A percentile compares a stretch with the other conserved stretches of the same genome.
These are phyloP conservation scores for Ophthalmolycus amberensis DNA, from an alignment of 2,113 vertebrate genomes.

Conservation along the genomic window DNA sequence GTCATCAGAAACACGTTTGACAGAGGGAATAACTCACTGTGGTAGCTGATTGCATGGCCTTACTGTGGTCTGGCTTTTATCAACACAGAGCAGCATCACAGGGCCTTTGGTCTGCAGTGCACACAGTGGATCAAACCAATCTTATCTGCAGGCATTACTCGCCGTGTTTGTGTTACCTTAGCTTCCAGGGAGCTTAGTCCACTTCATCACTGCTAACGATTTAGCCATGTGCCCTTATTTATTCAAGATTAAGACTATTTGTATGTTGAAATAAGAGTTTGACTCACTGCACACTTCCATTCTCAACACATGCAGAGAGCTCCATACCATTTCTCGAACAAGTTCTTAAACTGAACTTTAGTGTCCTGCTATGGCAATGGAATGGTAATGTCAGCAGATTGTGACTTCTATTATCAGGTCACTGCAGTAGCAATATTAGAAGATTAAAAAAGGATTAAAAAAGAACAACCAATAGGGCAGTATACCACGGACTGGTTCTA, in stretches of 20 bases:
- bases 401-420: background rate
- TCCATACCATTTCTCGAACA: background rate
- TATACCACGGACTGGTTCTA: background rate
- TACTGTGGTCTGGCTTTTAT: conserved; percentile 74
- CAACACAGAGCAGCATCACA: conserved; percentile 60
- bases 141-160: conserved; percentile 46
- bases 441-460: background rate
- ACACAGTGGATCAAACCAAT: conserved; percentile 49
- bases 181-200: conserved; percentile 39
- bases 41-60: conserved; percentile 57
- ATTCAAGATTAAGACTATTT: conserved; percentile 42
- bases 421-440: background rate
- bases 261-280: conserved; percentile 10
- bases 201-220: conserved; percentile 18
- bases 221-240: conserved; percentile 29
- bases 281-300: background rate
- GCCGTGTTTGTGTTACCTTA: conserved; percentile 51
- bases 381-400: background rate
- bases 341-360: background rate
- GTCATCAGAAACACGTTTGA: conserved; percentile 65
- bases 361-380: background rate
- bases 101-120: conserved; percentile 48
- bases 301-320: background rate
- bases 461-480: background rate
- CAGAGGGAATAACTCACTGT: conserved; percentile 56